Percentiles rank a stretch among this genome's conserved stretches.
Evolutionary conservation across 2,888 invertebrate genomes (phyloP).

Genomic region (Sinohyriopsis cumingii): DNA sequence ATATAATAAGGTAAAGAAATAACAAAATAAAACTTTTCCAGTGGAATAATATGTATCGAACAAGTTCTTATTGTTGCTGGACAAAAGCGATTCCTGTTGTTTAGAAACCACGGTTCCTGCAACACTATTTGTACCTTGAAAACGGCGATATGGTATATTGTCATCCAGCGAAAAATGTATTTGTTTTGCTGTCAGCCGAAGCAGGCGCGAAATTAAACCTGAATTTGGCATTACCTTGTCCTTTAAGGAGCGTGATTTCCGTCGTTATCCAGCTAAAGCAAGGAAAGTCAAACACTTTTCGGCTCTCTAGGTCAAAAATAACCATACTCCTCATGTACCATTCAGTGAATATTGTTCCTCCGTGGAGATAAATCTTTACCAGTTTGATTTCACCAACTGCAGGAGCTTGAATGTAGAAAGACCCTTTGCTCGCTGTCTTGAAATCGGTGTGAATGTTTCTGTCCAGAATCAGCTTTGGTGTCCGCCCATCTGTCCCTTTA

Average conservation of each 20-base stretch:
- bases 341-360: slow-evolving; percentile 25
- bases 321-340: slow-evolving; percentile 35
- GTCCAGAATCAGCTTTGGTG: slow-evolving; percentile 25
- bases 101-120: no score
- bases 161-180: no score
- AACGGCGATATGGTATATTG: no score
- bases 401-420: slow-evolving; percentile 32
- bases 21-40: no score
- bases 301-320: slow-evolving; percentile 25
- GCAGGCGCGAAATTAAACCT: background rate
- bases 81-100: no score
- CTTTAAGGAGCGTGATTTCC: slow-evolving; percentile 22
- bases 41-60: no score
- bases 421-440: slow-evolving; percentile 33
- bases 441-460: slow-evolving; percentile 33
- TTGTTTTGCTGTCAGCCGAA: no score
- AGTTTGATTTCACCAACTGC: slow-evolving; percentile 32
- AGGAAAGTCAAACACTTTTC: slow-evolving; percentile 30
- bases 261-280: slow-evolving; percentile 30
- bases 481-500: slow-evolving; percentile 27
- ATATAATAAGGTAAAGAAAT: no score
- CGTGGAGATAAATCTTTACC: slow-evolving; percentile 33
- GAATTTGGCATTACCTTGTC: slow-evolving; percentile 16
- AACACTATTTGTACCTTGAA: no score
- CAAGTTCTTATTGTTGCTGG: no score